Conservation (phyloP, 2,797 vertebrate genomes). For the Hapalemur alaotrensis region DNA sequence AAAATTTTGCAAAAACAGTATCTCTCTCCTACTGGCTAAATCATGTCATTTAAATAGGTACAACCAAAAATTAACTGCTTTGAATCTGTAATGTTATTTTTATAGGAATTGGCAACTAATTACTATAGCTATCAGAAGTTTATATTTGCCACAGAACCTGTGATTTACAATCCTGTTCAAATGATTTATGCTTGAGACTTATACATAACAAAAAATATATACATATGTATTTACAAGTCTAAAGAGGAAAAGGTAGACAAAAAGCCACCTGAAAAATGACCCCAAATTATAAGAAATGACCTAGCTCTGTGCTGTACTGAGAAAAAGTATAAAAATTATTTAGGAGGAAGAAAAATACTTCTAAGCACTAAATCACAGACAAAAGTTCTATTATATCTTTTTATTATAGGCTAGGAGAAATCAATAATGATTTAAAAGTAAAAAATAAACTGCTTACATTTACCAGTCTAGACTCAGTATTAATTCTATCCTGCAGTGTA, state of each 20-base stretch:
- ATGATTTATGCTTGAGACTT: background rate
- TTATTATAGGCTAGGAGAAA: background rate
- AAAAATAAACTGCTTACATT: background rate
- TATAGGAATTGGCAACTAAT: conserved; percentile 37
- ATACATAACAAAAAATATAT: background rate
- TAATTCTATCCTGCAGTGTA: background rate
- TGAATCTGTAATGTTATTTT: conserved; percentile 43
- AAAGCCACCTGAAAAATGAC: conserved; percentile 32
- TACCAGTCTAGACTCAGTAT: background rate
- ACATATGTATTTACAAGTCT: background rate
- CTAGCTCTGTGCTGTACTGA: background rate
- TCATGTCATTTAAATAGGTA: background rate
- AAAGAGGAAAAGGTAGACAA: conserved; percentile 9
- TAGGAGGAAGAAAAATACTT: background rate
- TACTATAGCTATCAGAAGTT: background rate
- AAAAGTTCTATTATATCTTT: background rate
- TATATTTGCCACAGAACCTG: background rate
- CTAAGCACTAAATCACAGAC: background rate
- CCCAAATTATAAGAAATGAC: background rate
- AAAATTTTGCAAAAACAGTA: conserved; percentile 28
- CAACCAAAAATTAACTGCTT: conserved; percentile 41
- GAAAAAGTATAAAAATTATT: conserved; percentile 16
- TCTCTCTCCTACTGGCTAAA: background rate
- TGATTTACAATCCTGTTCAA: conserved; percentile 14
- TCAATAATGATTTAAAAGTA: conserved; percentile 4